Conservation (phyloP, 2,888 invertebrate genomes). For the Leptopilina drosophilae region DNA sequence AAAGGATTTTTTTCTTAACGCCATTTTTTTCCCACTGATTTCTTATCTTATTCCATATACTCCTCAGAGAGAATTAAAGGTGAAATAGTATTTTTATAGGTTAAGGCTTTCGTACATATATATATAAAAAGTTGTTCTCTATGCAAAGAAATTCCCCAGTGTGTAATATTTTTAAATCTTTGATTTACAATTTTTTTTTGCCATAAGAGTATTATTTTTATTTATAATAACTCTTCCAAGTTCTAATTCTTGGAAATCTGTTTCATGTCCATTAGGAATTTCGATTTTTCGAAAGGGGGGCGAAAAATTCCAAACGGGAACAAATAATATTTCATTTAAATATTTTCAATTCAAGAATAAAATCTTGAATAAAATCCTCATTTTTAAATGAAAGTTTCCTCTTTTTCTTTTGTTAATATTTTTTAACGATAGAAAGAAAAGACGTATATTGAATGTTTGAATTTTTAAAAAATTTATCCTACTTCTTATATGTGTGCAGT, state of each 20-base stretch:
- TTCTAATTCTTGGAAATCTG: not conserved
- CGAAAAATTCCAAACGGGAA: too few species aligned
- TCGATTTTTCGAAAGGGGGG: too few species aligned
- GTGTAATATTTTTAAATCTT: not conserved
- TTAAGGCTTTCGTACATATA: not conserved
- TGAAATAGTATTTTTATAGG: constrained; percentile 6
- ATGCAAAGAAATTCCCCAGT: not conserved
- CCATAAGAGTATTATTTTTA: not conserved
- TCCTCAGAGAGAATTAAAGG: constrained; percentile 3
- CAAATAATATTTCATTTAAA: too few species aligned
- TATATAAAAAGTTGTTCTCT: not conserved
- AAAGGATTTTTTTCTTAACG: constrained; percentile 61
- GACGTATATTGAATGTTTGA: too few species aligned
- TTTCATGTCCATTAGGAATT: too few species aligned
- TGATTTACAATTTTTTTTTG: not conserved
- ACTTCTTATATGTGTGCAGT: constrained; percentile 1
- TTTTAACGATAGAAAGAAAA: too few species aligned
- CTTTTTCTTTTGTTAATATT: not conserved
- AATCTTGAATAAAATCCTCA: not conserved
- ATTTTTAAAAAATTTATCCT: not conserved
- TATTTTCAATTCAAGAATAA: not conserved
- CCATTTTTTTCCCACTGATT: constrained; percentile 50
- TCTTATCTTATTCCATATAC: not conserved
- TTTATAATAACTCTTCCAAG: too few species aligned
- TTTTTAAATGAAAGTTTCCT: not conserved